A percentile compares a stretch with the other conserved stretches of the same genome.
Evolutionary conservation across 2,888 invertebrate genomes (phyloP).

Genomic region (Leptinotarsa haldemani): DNA sequence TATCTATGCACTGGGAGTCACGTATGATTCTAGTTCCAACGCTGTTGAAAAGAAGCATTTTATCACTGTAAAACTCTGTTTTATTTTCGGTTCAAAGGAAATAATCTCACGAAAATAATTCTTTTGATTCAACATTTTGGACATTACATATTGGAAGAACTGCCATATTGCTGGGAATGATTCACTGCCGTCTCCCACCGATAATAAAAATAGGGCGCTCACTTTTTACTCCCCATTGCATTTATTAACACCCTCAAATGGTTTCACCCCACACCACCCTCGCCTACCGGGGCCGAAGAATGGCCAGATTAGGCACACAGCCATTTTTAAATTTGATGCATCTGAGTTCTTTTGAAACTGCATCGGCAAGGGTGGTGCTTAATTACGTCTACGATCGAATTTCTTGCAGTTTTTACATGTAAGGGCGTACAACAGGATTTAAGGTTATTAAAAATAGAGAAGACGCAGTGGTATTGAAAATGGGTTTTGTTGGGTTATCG

Average conservation of each 20-base stretch:
- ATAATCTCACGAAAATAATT: neutral
- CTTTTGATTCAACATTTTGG: neutral
- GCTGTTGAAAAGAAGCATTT: neutral
- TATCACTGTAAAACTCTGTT: too few species aligned
- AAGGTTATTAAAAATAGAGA: conserved; percentile 31
- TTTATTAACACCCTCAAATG: conserved; percentile 47
- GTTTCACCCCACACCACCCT: conserved; percentile 45
- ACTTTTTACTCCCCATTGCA: conserved; percentile 48
- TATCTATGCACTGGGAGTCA: too few species aligned
- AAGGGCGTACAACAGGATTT: conserved; percentile 19
- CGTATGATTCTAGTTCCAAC: too few species aligned
- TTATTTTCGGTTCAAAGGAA: too few species aligned
- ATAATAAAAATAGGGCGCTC: conserved; percentile 31
- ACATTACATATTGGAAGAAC: neutral
- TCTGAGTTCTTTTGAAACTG: conserved; percentile 37
- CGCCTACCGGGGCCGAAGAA: conserved; percentile 47
- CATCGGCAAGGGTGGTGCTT: conserved; percentile 30
- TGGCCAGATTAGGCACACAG: conserved; percentile 51
- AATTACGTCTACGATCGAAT: conserved; percentile 37
- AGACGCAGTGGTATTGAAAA: conserved; percentile 21
- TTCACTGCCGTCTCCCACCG: conserved; percentile 16
- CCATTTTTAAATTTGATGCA: conserved; percentile 50
- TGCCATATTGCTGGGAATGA: conserved; percentile 7
- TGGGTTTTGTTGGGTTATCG: conserved; percentile 23
- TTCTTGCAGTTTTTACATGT: conserved; percentile 34